phyloP scores from a whole-genome alignment of 2,888 invertebrate species.

The Dichetophora obliterata region DNA sequence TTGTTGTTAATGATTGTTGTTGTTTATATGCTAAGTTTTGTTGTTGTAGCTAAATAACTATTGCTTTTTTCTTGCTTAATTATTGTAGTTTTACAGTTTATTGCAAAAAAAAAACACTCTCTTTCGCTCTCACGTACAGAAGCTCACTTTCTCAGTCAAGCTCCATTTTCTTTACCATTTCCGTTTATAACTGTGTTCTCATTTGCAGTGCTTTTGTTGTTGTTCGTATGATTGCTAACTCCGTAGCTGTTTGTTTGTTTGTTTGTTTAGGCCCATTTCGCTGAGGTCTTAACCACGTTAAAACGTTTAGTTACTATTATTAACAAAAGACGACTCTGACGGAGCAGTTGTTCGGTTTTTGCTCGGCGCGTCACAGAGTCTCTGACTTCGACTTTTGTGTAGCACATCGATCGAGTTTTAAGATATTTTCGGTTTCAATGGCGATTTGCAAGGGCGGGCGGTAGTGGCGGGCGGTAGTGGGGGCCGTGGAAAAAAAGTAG shows the following conservation, averaged over 20 bases:
- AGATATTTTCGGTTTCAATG: background rate
- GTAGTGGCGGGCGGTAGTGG: too few relatives aligned
- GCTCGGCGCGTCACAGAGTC: conserved; percentile 15
- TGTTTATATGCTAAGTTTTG: background rate
- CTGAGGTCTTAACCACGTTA: conserved; percentile 37
- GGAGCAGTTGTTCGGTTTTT: conserved; percentile 52
- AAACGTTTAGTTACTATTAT: conserved; percentile 61
- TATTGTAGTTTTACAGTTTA: conserved; percentile 2
- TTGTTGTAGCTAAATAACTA: background rate
- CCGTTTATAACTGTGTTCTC: conserved; percentile 22
- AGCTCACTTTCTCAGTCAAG: background rate
- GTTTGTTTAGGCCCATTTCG: conserved; percentile 4
- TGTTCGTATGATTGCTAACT: conserved; percentile 38
- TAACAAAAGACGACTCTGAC: conserved; percentile 60
- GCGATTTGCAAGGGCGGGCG: too few relatives aligned
- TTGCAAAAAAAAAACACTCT: background rate
- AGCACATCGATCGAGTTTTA: conserved; percentile 37
- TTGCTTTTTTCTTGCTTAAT: background rate
- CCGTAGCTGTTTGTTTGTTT: conserved; percentile 7
- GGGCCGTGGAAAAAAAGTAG: too few relatives aligned
- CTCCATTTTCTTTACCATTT: background rate
- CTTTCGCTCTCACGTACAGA: background rate
- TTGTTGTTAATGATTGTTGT: conserved; percentile 6
- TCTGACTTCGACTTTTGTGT: background rate
- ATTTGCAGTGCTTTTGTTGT: conserved; percentile 26